phyloP scores from a whole-genome alignment of 1,140 invertebrate species.

The roundworm (Caenorhabditis elegans) region WBcel235 BX284606.5:12130001-12130500 shows the following conservation, averaged over 20 bases:
- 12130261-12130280: neutral
- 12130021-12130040: too few species aligned
- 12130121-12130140: neutral
- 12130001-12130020: too few species aligned
- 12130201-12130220: slow-evolving; percentile 16
- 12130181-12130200: neutral
- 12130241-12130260: neutral
- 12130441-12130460: neutral
- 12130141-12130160: neutral
- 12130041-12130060: too few species aligned
- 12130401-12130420: neutral
- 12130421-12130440: neutral
- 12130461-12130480: neutral
- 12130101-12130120: neutral
- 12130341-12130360: neutral
- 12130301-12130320: neutral
- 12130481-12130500: neutral
- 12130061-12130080: too few species aligned
- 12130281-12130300: neutral
- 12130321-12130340: neutral
- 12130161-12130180: neutral
- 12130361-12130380: neutral
- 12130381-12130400: neutral
- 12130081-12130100: neutral
- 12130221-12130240: neutral